Conservation (phyloP, 2,113 vertebrate species). For the Sitta europaea region DNA sequence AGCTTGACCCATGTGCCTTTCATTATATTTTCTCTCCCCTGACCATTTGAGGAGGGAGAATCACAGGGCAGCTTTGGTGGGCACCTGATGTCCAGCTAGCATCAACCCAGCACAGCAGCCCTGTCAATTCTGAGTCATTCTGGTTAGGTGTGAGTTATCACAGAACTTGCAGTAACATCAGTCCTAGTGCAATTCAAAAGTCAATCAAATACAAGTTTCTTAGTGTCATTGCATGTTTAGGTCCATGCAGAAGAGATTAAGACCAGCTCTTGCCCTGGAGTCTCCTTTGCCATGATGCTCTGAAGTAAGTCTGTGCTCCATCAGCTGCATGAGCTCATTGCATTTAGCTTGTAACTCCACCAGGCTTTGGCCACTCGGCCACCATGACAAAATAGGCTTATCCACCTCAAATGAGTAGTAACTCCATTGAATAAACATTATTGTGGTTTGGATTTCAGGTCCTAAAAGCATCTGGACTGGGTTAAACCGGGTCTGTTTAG, state of each 20-base stretch:
- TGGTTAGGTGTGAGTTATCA: not conserved
- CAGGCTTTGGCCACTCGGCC: not conserved
- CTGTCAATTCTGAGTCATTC: not conserved
- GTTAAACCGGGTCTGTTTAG: not conserved
- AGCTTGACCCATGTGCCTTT: fast-evolving
- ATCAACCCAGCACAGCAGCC: not conserved
- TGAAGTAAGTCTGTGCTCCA: not conserved
- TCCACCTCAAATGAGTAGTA: not conserved
- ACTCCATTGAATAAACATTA: not conserved
- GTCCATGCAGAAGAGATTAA: not conserved
- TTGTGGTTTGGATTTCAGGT: not conserved
- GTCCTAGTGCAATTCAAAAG: not conserved
- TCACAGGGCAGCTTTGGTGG: not conserved
- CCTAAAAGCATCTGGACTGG: not conserved
- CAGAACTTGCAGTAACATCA: not conserved
- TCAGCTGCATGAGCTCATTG: not conserved
- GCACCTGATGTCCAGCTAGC: not conserved
- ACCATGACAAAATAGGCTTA: not conserved
- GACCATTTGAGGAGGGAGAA: not conserved
- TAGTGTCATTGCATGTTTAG: not conserved
- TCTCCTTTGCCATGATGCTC: not conserved
- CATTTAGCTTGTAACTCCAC: not conserved
- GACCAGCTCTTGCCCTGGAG: not conserved
- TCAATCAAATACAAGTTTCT: not conserved
- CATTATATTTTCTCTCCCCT: not conserved